Conservation (phyloP, 2,113 vertebrate genomes). For the Odontophorus gujanensis region DNA sequence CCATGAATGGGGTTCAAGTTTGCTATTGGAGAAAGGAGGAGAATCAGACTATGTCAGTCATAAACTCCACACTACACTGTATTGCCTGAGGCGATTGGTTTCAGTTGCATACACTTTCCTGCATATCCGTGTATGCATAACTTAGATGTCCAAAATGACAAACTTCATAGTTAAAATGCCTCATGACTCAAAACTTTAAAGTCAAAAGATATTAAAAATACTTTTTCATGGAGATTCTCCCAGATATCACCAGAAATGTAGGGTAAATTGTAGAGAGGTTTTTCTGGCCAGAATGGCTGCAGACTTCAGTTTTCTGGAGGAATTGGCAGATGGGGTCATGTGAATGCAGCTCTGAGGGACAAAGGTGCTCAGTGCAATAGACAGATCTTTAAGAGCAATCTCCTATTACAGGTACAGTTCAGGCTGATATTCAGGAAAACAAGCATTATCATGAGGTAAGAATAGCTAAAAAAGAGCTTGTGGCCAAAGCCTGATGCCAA, state of each 20-base stretch:
- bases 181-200: background rate
- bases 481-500: background rate
- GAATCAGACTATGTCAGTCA: background rate
- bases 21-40: background rate
- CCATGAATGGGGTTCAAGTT: conserved; percentile 17
- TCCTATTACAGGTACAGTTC: background rate
- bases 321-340: background rate
- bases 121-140: background rate
- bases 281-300: background rate
- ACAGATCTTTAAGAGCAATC: background rate
- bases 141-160: background rate
- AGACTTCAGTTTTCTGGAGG: background rate
- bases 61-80: background rate
- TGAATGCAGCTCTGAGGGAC: background rate
- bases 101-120: background rate
- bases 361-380: background rate
- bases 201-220: background rate
- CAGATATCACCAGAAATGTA: fast-evolving
- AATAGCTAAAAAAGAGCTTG: background rate
- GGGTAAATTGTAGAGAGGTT: background rate
- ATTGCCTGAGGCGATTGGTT: background rate
- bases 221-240: background rate
- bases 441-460: background rate
- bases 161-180: background rate
- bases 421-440: background rate